Base-by-base conservation (phyloP, 1,140 invertebrate species). In the Drosophila prosaltans region DNA sequence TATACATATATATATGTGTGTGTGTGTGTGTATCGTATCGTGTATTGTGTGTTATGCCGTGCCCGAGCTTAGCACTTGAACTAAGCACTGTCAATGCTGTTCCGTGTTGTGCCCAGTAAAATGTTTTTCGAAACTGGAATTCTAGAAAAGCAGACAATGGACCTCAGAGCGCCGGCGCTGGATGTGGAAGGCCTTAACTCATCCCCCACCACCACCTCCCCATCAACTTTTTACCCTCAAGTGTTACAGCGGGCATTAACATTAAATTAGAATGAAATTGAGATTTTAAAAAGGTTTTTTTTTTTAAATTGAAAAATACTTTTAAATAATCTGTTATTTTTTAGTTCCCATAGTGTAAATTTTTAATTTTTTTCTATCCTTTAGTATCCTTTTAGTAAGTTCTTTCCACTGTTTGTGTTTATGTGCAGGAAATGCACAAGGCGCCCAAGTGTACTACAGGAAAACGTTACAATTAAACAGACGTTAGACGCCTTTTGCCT, bases 341-440 rank as follows among this genome's bases (percentile, higher is more conserved):
- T n/a, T n/a, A 16, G 16, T 16, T 16, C 16, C 16, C 0, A 16
- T 16, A 16, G 16, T 16, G 16, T 16, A n/a, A n/a, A n/a, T n/a
- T n/a, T n/a, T n/a, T n/a, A n/a, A n/a, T 51, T 51, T 6, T 51
- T 26, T 51, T 51, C 26, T 24, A 2, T 24, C 4, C 2, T 30
- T 30, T 16, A 1, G 1, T 16, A 2, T 6, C 1, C 6, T 59
- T 40, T 59, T 10, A 8, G 6, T 7, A 8, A n/a, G 9, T 40
- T 24, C 32, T 10, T 26, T 2, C 32, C 57, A 59, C 57, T 59
- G 57, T 59, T 36, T 36, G 79, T 86, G 83, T 88, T 86, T 88
- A 88, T 88, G 80, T 83, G 83, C 82, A 86, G 82, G 80, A 86
- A 88, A 77, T 88, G 82, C 83, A 88, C 69, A 73, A 77, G 74